phyloP scores from a whole-genome alignment of 2,113 vertebrate species.

The Brachypodius melanocephalos region DNA sequence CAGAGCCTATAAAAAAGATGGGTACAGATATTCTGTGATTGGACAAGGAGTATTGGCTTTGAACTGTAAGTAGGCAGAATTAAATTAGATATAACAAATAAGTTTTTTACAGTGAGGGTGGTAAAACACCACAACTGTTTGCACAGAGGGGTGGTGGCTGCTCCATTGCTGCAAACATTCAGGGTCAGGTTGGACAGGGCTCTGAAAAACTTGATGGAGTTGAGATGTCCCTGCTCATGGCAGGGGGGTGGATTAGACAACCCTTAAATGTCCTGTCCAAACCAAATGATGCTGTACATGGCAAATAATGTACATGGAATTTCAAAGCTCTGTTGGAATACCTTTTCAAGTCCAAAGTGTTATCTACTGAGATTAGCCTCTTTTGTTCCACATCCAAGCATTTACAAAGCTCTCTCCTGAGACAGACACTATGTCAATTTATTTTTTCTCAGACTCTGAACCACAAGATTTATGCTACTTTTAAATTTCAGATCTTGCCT shows the following conservation, averaged over 20 bases:
- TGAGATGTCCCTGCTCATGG: background rate
- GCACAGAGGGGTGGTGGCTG: background rate
- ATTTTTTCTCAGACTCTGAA: background rate
- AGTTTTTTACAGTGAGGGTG: background rate
- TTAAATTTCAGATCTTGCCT: background rate
- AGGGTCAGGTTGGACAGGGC: rapidly evolving
- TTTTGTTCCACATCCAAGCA: background rate
- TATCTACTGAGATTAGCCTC: background rate
- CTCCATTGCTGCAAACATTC: background rate
- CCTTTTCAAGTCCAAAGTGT: background rate
- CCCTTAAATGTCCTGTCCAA: background rate
- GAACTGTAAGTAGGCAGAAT: background rate
- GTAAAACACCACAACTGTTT: background rate
- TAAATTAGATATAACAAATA: background rate
- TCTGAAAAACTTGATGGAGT: background rate
- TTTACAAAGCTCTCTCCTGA: background rate
- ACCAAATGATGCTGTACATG: background rate
- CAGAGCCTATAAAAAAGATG: background rate
- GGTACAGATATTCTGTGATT: background rate
- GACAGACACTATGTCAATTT: background rate
- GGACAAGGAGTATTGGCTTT: background rate
- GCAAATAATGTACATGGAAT: rapidly evolving
- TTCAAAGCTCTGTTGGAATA: background rate
- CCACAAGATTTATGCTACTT: background rate
- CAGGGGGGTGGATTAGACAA: background rate